A percentile compares a stretch with the other conserved stretches of the same genome.
Evolutionary conservation across 2,797 vertebrate species (phyloP).

Genomic region (Sciaenops ocellatus): DNA sequence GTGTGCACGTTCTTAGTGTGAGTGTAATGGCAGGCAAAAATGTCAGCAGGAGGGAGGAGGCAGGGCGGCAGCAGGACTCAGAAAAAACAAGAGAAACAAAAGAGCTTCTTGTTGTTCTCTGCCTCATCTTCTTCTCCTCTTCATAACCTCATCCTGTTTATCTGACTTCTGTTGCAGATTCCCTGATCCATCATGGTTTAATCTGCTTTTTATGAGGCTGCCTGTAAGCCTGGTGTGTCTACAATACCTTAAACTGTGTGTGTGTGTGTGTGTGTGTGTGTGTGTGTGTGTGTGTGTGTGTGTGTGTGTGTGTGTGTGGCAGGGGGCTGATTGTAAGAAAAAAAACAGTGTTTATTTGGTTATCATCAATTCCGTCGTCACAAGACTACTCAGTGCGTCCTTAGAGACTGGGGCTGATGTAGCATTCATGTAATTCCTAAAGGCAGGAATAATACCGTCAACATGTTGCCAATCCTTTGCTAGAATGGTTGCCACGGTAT

Average conservation of each 20-base stretch:
- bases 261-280: conserved; percentile 26
- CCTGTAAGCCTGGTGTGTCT: conserved; percentile 15
- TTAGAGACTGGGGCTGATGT: conserved; percentile 24
- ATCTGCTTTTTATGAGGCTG: conserved; percentile 64
- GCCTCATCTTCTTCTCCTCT: conserved; percentile 51
- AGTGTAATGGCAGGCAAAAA: conserved; percentile 48
- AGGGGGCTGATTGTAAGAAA: conserved; percentile 15
- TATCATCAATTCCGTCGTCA: conserved; percentile 25
- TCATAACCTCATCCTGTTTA: conserved; percentile 61
- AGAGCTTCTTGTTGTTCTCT: conserved; percentile 53
- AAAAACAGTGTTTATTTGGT: conserved; percentile 30
- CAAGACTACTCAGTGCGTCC: conserved; percentile 17
- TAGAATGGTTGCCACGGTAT: conserved; percentile 25
- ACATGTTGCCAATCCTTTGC: conserved; percentile 22
- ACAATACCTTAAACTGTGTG: conserved; percentile 13
- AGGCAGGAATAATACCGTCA: conserved; percentile 34
- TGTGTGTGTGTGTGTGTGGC: conserved; percentile 18
- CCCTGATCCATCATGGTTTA: conserved; percentile 64
- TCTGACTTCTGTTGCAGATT: conserved; percentile 57
- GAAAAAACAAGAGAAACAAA: conserved; percentile 51
- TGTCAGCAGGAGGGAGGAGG: conserved; percentile 38
- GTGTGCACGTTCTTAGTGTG: conserved; percentile 25
- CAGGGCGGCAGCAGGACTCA: conserved; percentile 3
- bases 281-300: conserved; percentile 13
- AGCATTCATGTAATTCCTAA: conserved; percentile 37